Evolutionary conservation across 2,797 vertebrate genomes (phyloP).

Genomic region (Huso huso): DNA sequence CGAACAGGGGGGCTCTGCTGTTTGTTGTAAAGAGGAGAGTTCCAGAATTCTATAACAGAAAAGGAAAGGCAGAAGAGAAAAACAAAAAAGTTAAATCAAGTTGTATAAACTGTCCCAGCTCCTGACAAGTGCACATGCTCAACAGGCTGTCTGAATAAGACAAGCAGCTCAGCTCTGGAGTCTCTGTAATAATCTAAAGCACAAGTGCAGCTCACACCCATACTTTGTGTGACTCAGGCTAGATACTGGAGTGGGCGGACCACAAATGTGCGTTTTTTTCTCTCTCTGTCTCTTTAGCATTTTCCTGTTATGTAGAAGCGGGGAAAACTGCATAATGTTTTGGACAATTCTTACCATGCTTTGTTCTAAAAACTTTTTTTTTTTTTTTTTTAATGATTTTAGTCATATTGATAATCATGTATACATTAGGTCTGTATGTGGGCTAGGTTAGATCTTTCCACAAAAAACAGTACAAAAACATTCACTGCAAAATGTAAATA

Average conservation of each 20-base stretch:
- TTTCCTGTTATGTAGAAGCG: not conserved
- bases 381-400: too few relatives aligned
- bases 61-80: conserved; percentile 21
- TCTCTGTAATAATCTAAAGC: not conserved
- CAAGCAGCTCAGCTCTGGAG: not conserved
- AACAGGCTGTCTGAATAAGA: not conserved
- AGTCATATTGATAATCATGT: too few relatives aligned
- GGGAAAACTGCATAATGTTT: not conserved
- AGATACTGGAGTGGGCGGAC: conserved; percentile 41
- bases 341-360: not conserved
- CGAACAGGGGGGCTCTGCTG: conserved; percentile 28
- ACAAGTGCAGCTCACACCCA: conserved; percentile 14
- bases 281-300: not conserved
- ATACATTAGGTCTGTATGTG: too few relatives aligned
- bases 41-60: conserved; percentile 84
- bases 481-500: too few relatives aligned
- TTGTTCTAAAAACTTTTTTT: not conserved
- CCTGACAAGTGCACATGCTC: not conserved
- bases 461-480: too few relatives aligned
- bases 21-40: conserved; percentile 68
- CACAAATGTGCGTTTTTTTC: conserved; percentile 22
- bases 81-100: not conserved
- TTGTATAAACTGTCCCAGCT: not conserved
- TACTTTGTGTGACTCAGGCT: conserved; percentile 33
- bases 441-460: too few relatives aligned